Evolutionary conservation across 2,797 vertebrate genomes (phyloP), one percentile per base, ranked within the genome.

Genomic region (Harpagifer antarcticus): DNA sequence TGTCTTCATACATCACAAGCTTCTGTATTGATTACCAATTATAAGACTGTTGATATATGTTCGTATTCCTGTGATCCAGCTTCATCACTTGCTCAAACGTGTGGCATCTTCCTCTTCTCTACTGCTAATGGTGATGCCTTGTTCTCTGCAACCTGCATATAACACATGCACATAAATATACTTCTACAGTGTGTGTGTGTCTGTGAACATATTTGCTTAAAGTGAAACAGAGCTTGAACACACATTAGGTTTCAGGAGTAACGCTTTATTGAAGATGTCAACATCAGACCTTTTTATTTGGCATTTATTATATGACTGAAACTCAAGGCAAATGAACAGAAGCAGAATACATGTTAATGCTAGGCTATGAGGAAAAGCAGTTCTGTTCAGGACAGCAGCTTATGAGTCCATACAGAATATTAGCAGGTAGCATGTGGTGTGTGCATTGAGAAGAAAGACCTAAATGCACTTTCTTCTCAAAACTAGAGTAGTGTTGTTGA

Each of bases 241-340:
- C 42, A 56, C 60, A 70, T 17, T 3, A 58, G 9, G 11, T 55
- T 55, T 88, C 50, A 76, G 64, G 44, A 69, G 68, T 86, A 74
- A 77, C 33, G 3, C 69, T 91, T 89, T 89, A 90, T 89, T 89
- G 78, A 78, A 74, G 71, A 73, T 50, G 52, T 69, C 44, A 55
- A 54, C 63, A 82, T 23, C 65, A 69, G 45, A 83, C 43, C 54
- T 87, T 78, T 37, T 71, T 48, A 84, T 79, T 79, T 82, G 78
- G 78, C 76, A 87, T 76, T 23, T 73, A 63, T 64, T 71, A 63
- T 61, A 81, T 74, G 27, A 77, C 48, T 64, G 59, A 63, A 78
- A 57, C 33, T 63, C 44, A 79, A 86, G 57, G 81, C 62, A 79
- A 84, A 82, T 17, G 44, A 74, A 84, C 44, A 78, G 68, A 72